Evolutionary conservation across 2,113 vertebrate genomes (phyloP).

Genomic region (Cariama cristata): DNA sequence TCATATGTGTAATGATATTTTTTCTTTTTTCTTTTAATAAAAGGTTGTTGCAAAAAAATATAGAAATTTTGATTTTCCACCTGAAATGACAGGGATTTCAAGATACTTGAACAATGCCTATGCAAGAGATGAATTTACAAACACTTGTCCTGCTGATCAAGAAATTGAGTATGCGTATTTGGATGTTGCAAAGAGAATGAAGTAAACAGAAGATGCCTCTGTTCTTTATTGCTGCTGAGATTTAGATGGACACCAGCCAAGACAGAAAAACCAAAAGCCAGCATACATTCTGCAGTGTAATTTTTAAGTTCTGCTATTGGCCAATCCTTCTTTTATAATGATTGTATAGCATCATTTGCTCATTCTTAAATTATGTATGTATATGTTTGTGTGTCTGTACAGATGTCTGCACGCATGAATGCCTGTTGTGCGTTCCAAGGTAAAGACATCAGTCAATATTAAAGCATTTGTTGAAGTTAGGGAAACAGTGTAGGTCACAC

Average conservation of each 20-base stretch:
- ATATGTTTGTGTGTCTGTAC: neutral
- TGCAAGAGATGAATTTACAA: constrained; percentile 91
- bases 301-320: neutral
- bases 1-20: neutral
- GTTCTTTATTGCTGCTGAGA: neutral
- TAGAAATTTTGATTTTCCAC: constrained; percentile 91
- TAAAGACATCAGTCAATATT: neutral
- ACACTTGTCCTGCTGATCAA: constrained; percentile 90
- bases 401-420: neutral
- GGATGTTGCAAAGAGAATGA: constrained; percentile 90
- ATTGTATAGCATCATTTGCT: neutral
- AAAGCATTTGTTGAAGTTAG: neutral
- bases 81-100: constrained; percentile 90
- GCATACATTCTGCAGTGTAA: neutral
- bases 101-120: constrained; percentile 90
- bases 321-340: constrained; percentile 21
- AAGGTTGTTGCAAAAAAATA: constrained; percentile 94
- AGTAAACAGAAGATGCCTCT: constrained; percentile 62
- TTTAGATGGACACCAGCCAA: neutral
- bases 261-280: neutral
- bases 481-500: neutral
- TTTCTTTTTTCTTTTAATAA: constrained; percentile 10
- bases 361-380: neutral
- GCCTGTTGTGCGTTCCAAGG: neutral
- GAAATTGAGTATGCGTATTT: constrained; percentile 92